Evolutionary conservation across 1,140 invertebrate genomes (phyloP), one percentile per base, ranked within the genome.

Genomic region (Brevipalpus yothersi): DNA sequence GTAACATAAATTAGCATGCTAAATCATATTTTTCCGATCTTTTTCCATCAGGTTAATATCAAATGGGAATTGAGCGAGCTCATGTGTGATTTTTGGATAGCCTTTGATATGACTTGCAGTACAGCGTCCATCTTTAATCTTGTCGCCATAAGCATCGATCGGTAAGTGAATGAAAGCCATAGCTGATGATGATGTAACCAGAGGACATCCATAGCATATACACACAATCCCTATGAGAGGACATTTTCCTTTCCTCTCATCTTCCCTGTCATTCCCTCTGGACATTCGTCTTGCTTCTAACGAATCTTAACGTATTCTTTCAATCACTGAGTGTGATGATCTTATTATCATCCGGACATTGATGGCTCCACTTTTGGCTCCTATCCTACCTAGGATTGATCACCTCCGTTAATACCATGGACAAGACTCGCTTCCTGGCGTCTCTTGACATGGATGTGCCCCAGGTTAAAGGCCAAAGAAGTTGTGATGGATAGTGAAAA

Each of bases 81-180:
- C 65, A 79, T 94, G 23, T 98, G 94, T 74, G 92, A 98, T 76
- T 87, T 94, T 71, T 98, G 95, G 79, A 94, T 98, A 68, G 91
- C 91, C 10, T 88, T 91, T 81, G 94, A 98, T 74, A 93, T 98
- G 62, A 89, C 87, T 62, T 94, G 88, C 72, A 95, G 90, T 67
- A 98, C 94, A 41, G 95, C 92, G 66, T 96, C 92, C 68, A 99
- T 98, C 70, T 90, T 97, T 74, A 97, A 80, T 77, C 79, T 99
- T 66, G 89, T 96, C 63, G 92, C 93, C 66, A 98, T 98, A 73
- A 93, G 88, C 67, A 87, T 96, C 72, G 92, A 97, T 79, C 88
- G 93, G 91, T 96, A 75, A 79, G 76, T 70, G 43, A 45, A 15
- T 45, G n/a, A 45, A 21, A 45, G 12, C n/a, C 43, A 45, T 15